Conservation (phyloP, 2,888 invertebrate species). For the Microplitis deprimator region DNA sequence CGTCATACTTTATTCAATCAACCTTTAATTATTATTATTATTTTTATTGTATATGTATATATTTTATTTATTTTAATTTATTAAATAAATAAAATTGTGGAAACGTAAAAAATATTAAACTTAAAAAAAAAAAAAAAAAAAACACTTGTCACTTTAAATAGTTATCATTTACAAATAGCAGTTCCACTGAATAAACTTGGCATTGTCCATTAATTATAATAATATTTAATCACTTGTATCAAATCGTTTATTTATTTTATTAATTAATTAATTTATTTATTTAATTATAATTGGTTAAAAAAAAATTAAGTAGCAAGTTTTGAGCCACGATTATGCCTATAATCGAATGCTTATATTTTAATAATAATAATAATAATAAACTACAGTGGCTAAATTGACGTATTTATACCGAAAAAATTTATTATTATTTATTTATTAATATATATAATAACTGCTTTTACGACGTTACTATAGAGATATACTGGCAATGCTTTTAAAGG, state of each 20-base stretch:
- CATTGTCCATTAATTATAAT: neutral
- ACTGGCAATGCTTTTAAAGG: constrained; percentile 64
- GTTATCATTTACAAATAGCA: neutral
- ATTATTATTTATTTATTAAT: constrained; percentile 33
- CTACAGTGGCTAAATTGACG: constrained; percentile 68
- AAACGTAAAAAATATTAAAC: neutral
- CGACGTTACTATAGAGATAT: constrained; percentile 60
- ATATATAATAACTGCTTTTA: constrained; percentile 33
- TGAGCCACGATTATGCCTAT: constrained; percentile 4
- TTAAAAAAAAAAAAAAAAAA: neutral
- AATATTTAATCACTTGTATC: neutral
- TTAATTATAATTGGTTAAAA: neutral
- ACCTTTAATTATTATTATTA: constrained; percentile 3
- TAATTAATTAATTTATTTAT: neutral
- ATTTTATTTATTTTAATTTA: neutral
- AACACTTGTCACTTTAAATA: neutral
- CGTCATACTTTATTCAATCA: constrained; percentile 3
- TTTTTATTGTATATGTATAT: neutral
- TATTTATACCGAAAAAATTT: constrained; percentile 66
- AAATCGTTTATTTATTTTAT: constrained; percentile 4
- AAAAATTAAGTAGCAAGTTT: constrained; percentile 7
- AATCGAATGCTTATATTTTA: constrained; percentile 9
- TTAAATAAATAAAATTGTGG: neutral
- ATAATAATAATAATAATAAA: neutral
- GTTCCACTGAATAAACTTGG: constrained; percentile 2